Percentiles rank a stretch among this genome's conserved stretches.
These are phyloP conservation scores for Semotilus atromaculatus DNA, from an alignment of 2,797 vertebrate species.

Conservation along the genomic window DNA sequence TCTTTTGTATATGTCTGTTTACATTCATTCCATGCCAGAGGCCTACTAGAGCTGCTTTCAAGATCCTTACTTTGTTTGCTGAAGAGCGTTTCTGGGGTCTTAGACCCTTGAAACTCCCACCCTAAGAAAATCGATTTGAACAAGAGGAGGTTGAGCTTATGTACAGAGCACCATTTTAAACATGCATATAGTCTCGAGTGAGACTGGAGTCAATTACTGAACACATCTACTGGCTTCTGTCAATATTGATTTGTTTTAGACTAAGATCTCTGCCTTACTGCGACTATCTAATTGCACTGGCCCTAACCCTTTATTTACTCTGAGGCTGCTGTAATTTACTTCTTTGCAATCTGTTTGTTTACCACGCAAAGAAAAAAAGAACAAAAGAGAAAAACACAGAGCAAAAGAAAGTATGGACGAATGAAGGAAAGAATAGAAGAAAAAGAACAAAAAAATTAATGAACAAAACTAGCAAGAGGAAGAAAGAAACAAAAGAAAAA, in stretches of 20 bases:
- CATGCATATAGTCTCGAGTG: conserved; percentile 40
- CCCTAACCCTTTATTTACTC: conserved; percentile 78
- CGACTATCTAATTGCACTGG: conserved; percentile 72
- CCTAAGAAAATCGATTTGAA: conserved; percentile 40
- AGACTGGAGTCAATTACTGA: conserved; percentile 74
- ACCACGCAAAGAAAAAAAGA: conserved; percentile 9
- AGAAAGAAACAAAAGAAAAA: not conserved
- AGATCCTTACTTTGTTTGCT: conserved; percentile 44
- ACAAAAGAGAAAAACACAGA: not conserved
- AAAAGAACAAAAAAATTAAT: conserved; percentile 20
- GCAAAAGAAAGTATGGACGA: not conserved
- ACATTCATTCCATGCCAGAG: conserved; percentile 13
- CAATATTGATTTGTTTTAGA: conserved; percentile 76
- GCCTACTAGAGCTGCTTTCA: not conserved
- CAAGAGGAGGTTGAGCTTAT: conserved; percentile 30
- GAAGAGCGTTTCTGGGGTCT: conserved; percentile 7
- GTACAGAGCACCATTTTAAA: conserved; percentile 38
- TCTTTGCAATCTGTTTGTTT: conserved; percentile 53
- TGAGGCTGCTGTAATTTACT: conserved; percentile 64
- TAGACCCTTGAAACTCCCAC: conserved; percentile 26
- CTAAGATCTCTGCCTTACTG: conserved; percentile 65
- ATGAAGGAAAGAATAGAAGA: conserved; percentile 32
- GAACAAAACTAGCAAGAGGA: not conserved
- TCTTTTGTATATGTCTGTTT: conserved; percentile 26
- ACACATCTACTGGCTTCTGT: conserved; percentile 72